Evolutionary conservation across 2,888 invertebrate genomes (phyloP), one percentile per base, ranked within the genome.

Genomic region (Melieria omissa): DNA sequence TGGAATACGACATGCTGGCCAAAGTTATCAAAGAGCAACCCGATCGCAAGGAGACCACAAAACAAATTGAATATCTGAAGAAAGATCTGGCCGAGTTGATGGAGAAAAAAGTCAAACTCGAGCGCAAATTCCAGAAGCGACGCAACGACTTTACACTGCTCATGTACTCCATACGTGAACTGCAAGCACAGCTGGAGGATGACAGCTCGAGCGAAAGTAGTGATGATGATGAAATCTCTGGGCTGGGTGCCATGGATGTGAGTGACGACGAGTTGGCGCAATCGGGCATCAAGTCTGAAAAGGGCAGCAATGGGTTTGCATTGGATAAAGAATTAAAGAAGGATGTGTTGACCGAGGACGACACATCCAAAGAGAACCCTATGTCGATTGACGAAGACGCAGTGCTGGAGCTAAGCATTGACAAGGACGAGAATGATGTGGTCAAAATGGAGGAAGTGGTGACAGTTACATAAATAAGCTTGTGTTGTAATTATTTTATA

Each of bases 1-100:
- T 94, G 88, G 97, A 97, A 85, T 98, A 98, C 88, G 97, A 98
- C 88, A 92, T 96, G 10, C 83, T 98, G 55, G 97, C 97, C 0
- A 95, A 95, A 85, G 92, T 96, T 0, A 97, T 98, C 74, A 93
- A 93, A 78, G 92, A 94, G 80, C 96, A 97, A 83, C 97, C 97
- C 0, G 96, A 96, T 82, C 90, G 97, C 78, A 93, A 93, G 80
- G 93, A 94, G 76, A 95, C 94, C 0, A 87, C 90, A 71, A 91
- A 92, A 76, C 89, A 91, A 75, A 88, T 96, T 2, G 89, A 90
- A 61, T 90, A 90, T 12, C 88, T 96, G 12, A 92, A 93, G 82
- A 90, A 91, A 16, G 95, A 96, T 82, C 88, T 96, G 41, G 89
- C 90, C 29, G 89, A 89, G 71, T 88, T 96, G 66, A 89, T 92